Base-by-base conservation (phyloP, 2,113 vertebrate species). In the Prietella phreatophila region DNA sequence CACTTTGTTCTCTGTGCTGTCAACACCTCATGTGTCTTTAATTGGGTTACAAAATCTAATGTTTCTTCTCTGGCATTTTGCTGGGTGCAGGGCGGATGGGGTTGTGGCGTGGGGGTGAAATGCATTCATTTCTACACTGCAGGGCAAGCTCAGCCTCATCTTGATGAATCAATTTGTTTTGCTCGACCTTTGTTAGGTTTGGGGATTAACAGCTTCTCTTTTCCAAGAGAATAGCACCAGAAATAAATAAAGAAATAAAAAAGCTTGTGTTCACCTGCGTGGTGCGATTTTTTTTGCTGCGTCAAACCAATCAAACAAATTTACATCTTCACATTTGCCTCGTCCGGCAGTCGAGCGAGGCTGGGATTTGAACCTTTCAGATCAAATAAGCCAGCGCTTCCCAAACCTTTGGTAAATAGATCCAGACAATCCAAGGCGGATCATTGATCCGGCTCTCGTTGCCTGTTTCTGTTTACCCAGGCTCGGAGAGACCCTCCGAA, bases 1-100 rank as follows among this genome's bases (percentile, higher is more conserved):
- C 14, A 58, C 30, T 71, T 47, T 65, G 8, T 91, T 82, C 78
- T 88, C 42, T 69, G 86, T 87, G 36, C 91, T 92, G 92, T 95
- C 94, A 93, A 94, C 95, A 95, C 93, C 93, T 94, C 93, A 94
- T 93, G 94, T 93, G 82, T 89, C 93, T 90, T 90, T 95, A 95
- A 95, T 95, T 90, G 80, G 91, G 93, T 95, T 94, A 94, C 93
- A 42, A 95, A 93, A 92, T 92, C 91, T 93, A 93, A 94, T 93
- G 90, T 93, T 93, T 92, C 92, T 53, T 30, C 76, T 81, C 89
- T 91, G 91, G 90, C 89, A 93, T 93, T 85, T 94, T 92, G 91
- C 84, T 33, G 42, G 42, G 42, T 6, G n/a, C n/a, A n/a, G n/a
- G n/a, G n/a, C n/a, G n/a, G n/a, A n/a, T n/a, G 42, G 42, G 5